Conservation (phyloP, 92 coral and sea anemone genomes). For the Palythoa caribaeorum region DNA sequence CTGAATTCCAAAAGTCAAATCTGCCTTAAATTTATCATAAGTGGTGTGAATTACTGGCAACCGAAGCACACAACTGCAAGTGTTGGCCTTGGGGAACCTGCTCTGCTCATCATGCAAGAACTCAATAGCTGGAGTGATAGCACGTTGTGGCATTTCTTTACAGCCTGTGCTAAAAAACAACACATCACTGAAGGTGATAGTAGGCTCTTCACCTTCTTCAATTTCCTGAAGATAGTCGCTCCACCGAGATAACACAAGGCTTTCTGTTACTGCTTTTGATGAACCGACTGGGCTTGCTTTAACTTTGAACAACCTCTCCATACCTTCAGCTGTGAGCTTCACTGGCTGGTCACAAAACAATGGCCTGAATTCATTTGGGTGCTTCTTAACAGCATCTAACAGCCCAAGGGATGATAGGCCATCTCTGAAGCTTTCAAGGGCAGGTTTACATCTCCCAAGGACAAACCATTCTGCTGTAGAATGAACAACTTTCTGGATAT, state of each 20-base stretch:
- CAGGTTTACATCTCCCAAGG: slow-evolving; percentile 66
- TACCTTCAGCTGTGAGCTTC: slow-evolving; percentile 67
- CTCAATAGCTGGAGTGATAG: slow-evolving; percentile 69
- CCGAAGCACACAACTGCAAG: slow-evolving; percentile 68
- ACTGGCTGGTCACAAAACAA: slow-evolving; percentile 65
- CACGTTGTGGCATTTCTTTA: slow-evolving; percentile 66
- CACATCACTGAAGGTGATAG: slow-evolving; percentile 69
- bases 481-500: slow-evolving; percentile 59
- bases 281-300: slow-evolving; percentile 74
- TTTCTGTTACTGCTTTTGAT: slow-evolving; percentile 65
- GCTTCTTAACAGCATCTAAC: slow-evolving; percentile 53
- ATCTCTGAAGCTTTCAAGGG: slow-evolving; percentile 72
- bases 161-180: slow-evolving; percentile 81
- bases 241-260: slow-evolving; percentile 79
- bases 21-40: slow-evolving; percentile 76
- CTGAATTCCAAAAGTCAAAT: slow-evolving; percentile 71
- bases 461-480: slow-evolving; percentile 69
- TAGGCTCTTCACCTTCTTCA: slow-evolving; percentile 72
- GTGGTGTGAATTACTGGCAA: slow-evolving; percentile 68
- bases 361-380: slow-evolving; percentile 71
- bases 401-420: slow-evolving; percentile 81
- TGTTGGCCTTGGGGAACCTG: slow-evolving; percentile 79
- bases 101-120: slow-evolving; percentile 63
- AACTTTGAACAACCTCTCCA: slow-evolving; percentile 65
- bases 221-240: slow-evolving; percentile 83